Evolutionary conservation across 2,113 vertebrate species (phyloP).

Genomic region (Ceratotherium simum): DNA sequence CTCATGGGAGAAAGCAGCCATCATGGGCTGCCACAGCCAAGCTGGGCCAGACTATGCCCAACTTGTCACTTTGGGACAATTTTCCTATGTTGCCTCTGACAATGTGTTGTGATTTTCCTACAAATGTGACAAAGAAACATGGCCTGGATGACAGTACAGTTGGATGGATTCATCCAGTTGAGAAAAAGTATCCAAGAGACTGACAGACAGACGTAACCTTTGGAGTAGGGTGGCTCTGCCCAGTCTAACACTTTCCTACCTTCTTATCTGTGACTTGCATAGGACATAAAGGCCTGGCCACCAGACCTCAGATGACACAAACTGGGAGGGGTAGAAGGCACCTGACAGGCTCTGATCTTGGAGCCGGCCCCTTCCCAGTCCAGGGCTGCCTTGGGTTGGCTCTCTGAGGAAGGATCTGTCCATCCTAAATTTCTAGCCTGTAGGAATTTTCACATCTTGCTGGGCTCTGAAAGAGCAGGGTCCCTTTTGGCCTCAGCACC

Average conservation of each 20-base stretch:
- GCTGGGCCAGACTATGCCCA: not conserved
- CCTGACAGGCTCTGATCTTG: not conserved
- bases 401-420: not conserved
- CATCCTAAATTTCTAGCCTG: not conserved
- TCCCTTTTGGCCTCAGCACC: not conserved
- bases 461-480: not conserved
- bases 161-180: not conserved
- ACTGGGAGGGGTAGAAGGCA: not conserved
- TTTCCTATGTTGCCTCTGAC: conserved; percentile 9
- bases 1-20: not conserved
- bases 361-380: not conserved
- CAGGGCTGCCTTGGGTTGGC: not conserved
- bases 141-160: not conserved
- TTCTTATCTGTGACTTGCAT: not conserved
- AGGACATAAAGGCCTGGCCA: not conserved
- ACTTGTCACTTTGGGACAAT: not conserved
- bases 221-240: not conserved
- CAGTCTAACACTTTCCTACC: not conserved
- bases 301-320: not conserved
- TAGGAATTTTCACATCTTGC: not conserved
- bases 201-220: not conserved
- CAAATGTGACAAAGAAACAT: not conserved
- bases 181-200: not conserved
- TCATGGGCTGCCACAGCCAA: not conserved
- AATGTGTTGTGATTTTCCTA: not conserved